Percentiles rank a stretch among this genome's conserved stretches.
These are phyloP conservation scores for Tachuris rubrigastra DNA, from an alignment of 2,113 vertebrate species.

Conservation along the genomic window DNA sequence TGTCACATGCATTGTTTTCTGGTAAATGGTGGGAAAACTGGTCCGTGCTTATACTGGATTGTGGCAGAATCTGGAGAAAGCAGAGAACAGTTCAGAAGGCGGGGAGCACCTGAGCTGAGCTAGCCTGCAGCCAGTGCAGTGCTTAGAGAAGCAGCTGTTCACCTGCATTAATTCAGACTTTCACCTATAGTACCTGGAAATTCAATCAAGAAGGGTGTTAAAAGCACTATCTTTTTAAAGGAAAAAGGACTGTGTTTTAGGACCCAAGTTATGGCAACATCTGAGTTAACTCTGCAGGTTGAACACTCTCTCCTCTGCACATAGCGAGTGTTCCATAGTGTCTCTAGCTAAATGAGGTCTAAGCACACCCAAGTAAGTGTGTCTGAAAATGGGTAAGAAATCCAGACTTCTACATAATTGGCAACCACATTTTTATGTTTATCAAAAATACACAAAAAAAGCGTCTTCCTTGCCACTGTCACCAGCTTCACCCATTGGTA, in stretches of 20 bases:
- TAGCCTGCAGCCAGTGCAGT: not conserved
- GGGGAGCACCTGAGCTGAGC: not conserved
- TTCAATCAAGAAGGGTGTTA: not conserved
- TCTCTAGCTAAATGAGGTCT: not conserved
- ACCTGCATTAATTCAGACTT: not conserved
- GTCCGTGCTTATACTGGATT: not conserved
- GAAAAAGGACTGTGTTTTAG: not conserved
- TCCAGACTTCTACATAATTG: not conserved
- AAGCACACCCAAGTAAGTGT: fast-evolving
- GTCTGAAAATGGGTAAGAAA: not conserved
- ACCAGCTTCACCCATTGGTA: not conserved
- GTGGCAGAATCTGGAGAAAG: not conserved
- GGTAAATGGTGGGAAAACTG: not conserved
- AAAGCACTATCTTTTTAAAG: not conserved
- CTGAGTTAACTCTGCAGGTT: not conserved
- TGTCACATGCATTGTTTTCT: not conserved
- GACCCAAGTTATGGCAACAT: not conserved
- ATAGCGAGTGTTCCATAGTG: not conserved
- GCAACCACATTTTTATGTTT: not conserved
- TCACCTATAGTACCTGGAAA: not conserved
- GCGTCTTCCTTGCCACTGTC: not conserved
- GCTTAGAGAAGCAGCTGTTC: not conserved
- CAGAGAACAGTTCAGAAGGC: not conserved
- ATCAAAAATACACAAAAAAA: not conserved
- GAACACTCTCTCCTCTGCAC: not conserved